Evolutionary conservation across 1,140 invertebrate genomes (phyloP), one percentile per base, ranked within the genome.

Genomic region (Limonius californicus): DNA sequence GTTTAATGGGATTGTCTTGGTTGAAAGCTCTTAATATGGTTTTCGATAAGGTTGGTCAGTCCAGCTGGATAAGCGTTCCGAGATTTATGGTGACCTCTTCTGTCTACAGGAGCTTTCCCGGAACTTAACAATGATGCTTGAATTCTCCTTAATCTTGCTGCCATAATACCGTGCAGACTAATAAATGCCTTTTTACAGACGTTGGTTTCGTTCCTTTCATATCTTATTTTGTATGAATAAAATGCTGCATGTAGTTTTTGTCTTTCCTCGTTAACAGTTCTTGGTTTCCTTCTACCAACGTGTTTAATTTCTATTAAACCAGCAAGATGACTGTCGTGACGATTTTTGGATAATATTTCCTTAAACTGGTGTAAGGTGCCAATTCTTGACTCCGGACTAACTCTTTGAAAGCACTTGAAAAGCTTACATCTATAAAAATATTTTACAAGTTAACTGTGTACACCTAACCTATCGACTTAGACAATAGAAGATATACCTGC

Each of bases 131-230:
- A 27, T 9, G 23, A 27, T 4, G 23, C 23, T 4, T 27, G 3
- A 27, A 27, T 27, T 27, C 9, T 3, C 3, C 23, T 27, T 27
- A 9, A 27, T 4, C 3, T 27, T 27, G 23, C 9, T 27, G 23
- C 23, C 9, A 9, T 27, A 27, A 27, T 27, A 27, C 23, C 9
- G 23, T 27, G 23, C 9, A 27, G 9, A 27, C 23, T 27, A 9
- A 27, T 27, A 27, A 27, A 53, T 63, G 53, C 61, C 54, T 65
- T 18, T 62, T 20, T 47, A 15, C 56, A 54, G 59, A 27, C 1
- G 21, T 62, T 21, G 62, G 42, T n/a, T 27, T 27, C 23, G 3
- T 9, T 27, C 23, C 23, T 9, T 27, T 27, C 9, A 27, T 27
- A 9, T 27, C 23, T 27, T 27, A 27, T 27, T 27, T 27, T 27